Conservation (phyloP, 2,113 vertebrate genomes). For the Choloepus hoffmanni region DNA sequence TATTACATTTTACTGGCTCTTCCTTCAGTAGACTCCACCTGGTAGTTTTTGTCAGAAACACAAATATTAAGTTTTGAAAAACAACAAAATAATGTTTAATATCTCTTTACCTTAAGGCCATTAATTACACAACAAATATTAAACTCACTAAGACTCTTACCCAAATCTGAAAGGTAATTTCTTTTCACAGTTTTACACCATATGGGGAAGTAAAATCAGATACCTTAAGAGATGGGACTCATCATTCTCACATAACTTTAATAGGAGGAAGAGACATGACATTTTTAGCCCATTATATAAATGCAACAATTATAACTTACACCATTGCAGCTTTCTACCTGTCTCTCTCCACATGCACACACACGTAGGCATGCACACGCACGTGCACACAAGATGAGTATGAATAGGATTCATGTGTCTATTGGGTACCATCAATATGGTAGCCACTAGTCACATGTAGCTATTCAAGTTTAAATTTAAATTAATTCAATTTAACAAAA, state of each 20-base stretch:
- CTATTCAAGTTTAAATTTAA: not conserved
- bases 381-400: not conserved
- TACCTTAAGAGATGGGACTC: not conserved
- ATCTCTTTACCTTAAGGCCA: not conserved
- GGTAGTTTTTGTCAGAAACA: not conserved
- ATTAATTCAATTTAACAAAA: not conserved
- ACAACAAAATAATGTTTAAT: not conserved
- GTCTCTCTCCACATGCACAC: not conserved
- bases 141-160: not conserved
- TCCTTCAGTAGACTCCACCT: not conserved
- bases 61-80: not conserved
- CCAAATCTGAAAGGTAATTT: not conserved
- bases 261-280: not conserved
- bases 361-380: too few species aligned
- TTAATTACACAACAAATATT: not conserved
- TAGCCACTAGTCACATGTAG: not conserved
- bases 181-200: not conserved
- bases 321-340: not conserved
- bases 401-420: not conserved
- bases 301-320: not conserved
- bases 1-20: not conserved
- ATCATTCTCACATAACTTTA: not conserved
- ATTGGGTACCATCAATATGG: not conserved
- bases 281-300: not conserved
- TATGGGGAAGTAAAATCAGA: not conserved